Conservation (phyloP, 2,113 vertebrate genomes). For the Perca schrenkii region DNA sequence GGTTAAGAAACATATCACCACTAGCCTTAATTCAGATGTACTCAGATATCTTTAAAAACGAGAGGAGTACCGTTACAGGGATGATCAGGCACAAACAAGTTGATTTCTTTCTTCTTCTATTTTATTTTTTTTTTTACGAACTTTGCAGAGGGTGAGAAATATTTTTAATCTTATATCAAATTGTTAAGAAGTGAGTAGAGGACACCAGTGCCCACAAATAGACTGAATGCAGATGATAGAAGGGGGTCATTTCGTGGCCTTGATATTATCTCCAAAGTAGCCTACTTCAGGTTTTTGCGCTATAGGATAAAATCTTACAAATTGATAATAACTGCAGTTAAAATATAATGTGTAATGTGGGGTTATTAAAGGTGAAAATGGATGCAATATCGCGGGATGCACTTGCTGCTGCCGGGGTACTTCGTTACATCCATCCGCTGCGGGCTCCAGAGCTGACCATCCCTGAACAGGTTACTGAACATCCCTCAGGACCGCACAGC, state of each 20-base stretch:
- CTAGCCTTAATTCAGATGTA: background rate
- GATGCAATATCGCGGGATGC: conserved; percentile 41
- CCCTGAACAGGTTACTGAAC: conserved; percentile 71
- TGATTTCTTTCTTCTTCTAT: no score
- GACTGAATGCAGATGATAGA: conserved; percentile 54
- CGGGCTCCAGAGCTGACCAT: conserved; percentile 61
- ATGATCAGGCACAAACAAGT: background rate
- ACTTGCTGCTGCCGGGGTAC: conserved; percentile 67
- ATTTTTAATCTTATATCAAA: conserved; percentile 1
- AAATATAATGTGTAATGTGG: background rate
- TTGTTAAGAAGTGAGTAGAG: conserved; percentile 5
- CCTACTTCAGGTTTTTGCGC: background rate
- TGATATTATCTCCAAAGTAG: conserved; percentile 44
- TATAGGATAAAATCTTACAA: fast-evolving
- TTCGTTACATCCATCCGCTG: conserved; percentile 62
- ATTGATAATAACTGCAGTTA: fast-evolving
- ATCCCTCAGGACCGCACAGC: conserved; percentile 43
- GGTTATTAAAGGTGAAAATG: background rate
- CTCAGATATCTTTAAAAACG: background rate
- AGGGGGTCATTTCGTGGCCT: conserved; percentile 56
- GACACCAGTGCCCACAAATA: conserved; percentile 58
- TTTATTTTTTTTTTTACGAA: background rate
- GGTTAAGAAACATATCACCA: background rate
- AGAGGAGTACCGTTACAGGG: background rate
- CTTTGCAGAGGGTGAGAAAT: conserved; percentile 6